A percentile compares a stretch with the other conserved stretches of the same genome.
Evolutionary conservation across 2,888 invertebrate species (phyloP).

Genomic region (Phlogophora meticulosa): DNA sequence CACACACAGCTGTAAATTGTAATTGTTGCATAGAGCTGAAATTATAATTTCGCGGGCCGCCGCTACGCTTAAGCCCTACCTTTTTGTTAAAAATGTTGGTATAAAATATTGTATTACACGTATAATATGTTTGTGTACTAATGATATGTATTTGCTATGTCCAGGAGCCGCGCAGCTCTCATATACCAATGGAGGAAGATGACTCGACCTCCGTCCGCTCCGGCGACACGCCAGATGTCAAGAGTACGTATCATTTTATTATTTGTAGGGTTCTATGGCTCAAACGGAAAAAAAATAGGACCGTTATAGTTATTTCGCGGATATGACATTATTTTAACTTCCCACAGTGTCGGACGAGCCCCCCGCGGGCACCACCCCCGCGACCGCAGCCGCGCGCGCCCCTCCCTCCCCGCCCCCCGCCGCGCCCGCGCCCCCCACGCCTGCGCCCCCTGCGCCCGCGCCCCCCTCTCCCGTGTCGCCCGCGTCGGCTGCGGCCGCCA

Average conservation of each 20-base stretch:
- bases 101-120: too few species aligned
- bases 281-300: too few species aligned
- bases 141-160: not conserved
- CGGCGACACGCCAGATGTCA: slow-evolving; percentile 95
- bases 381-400: slow-evolving; percentile 40
- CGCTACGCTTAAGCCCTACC: too few species aligned
- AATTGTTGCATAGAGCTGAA: too few species aligned
- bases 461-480: slow-evolving; percentile 48
- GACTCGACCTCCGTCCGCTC: slow-evolving; percentile 96
- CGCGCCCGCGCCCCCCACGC: slow-evolving; percentile 27
- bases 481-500: slow-evolving; percentile 70
- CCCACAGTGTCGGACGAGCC: slow-evolving; percentile 82
- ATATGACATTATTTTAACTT: not conserved
- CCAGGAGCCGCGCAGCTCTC: slow-evolving; percentile 97
- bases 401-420: slow-evolving; percentile 46
- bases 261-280: too few species aligned
- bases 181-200: slow-evolving; percentile 98
- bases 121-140: not conserved
- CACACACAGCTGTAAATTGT: too few species aligned
- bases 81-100: too few species aligned
- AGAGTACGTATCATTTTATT: slow-evolving; percentile 93
- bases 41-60: too few species aligned
- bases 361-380: slow-evolving; percentile 67
- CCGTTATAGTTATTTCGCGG: too few species aligned
- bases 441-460: slow-evolving; percentile 40